Conservation (phyloP, 2,113 vertebrate species). For the Cryptotis parvus region DNA sequence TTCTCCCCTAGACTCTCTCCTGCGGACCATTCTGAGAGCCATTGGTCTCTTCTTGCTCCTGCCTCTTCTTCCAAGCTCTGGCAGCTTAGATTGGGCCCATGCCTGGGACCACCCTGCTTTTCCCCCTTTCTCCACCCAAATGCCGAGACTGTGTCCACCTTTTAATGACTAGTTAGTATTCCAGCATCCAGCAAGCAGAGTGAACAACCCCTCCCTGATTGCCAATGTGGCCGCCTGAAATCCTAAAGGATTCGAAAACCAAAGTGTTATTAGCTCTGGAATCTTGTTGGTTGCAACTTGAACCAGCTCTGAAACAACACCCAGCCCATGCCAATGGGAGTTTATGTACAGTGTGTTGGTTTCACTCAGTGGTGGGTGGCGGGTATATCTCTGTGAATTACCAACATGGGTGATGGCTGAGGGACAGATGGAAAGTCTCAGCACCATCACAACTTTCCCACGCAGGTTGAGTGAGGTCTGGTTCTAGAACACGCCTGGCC, state of each 20-base stretch:
- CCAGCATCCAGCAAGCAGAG: no score
- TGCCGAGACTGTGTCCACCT: fast-evolving
- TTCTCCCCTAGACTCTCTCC: no score
- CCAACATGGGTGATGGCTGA: neutral
- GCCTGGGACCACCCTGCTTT: neutral
- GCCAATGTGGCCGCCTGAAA: neutral
- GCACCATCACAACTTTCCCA: neutral
- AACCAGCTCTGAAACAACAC: neutral
- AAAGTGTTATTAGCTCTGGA: neutral
- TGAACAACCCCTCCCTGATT: neutral
- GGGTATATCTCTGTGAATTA: neutral
- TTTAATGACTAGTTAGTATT: no score
- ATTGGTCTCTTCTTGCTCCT: neutral
- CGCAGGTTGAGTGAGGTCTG: neutral
- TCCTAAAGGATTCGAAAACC: neutral
- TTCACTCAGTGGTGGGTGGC: neutral
- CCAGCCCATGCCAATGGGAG: neutral
- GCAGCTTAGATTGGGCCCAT: neutral
- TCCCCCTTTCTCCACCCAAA: neutral
- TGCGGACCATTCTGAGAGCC: neutral
- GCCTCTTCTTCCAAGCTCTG: neutral
- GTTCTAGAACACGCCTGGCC: neutral
- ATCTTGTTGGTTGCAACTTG: neutral
- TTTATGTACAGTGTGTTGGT: neutral
- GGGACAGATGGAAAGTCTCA: fast-evolving